Percentiles rank a stretch among this genome's conserved stretches.
Conservation (phyloP, 2,888 invertebrate genomes). For the Trissolcus brochymenae region DNA sequence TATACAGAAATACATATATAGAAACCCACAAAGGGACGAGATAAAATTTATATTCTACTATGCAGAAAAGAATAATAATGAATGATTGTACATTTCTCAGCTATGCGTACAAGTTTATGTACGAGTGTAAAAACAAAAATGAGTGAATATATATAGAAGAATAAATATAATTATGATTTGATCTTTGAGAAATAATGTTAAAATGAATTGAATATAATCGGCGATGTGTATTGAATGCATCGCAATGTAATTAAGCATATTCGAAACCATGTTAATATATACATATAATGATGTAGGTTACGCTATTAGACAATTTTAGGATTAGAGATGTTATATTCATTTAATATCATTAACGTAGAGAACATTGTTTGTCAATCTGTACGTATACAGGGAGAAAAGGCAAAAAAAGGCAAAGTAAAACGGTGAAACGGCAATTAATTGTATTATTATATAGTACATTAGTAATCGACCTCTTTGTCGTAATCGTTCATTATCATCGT, state of each 20-base stretch:
- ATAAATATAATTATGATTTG: constrained; percentile 55
- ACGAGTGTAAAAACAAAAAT: constrained; percentile 26
- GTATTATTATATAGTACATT: constrained; percentile 6
- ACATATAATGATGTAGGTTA: constrained; percentile 52
- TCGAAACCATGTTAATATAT: constrained; percentile 55
- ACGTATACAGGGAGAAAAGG: neutral
- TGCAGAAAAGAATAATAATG: constrained; percentile 12
- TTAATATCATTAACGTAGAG: constrained; percentile 46
- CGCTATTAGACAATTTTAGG: constrained; percentile 48
- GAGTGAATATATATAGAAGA: constrained; percentile 25
- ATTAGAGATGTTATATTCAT: constrained; percentile 58
- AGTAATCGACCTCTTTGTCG: constrained; percentile 49
- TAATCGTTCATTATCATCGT: constrained; percentile 47
- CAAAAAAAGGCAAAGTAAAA: constrained; percentile 3
- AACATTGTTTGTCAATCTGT: constrained; percentile 10
- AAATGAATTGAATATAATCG: constrained; percentile 14
- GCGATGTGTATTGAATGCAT: constrained; percentile 34
- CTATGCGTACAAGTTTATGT: constrained; percentile 28
- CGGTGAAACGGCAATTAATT: constrained; percentile 25
- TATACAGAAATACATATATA: constrained; percentile 30
- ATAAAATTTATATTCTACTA: constrained; percentile 1
- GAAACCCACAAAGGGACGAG: neutral
- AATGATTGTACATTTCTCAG: constrained; percentile 26
- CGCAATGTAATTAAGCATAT: constrained; percentile 45
- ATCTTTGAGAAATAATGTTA: constrained; percentile 61